These are phyloP conservation scores for Polyommatus icarus DNA, from an alignment of 2,888 invertebrate species.

Conservation along the genomic window DNA sequence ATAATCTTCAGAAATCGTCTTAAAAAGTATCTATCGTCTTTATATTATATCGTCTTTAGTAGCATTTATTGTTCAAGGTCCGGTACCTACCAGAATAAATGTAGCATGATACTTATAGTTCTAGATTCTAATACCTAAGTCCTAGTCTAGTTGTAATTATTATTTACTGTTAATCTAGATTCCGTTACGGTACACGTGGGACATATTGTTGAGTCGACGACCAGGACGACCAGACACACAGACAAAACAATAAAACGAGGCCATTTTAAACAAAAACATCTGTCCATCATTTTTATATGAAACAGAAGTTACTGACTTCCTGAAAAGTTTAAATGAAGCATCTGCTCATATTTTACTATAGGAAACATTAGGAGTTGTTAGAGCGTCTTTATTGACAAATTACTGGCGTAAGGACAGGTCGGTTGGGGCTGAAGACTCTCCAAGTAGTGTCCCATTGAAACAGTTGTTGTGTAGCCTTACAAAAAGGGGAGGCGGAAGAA, in stretches of 20 bases:
- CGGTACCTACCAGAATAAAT: background rate
- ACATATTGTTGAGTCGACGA: background rate
- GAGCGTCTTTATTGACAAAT: background rate
- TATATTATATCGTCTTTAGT: no score
- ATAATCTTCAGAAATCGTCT: background rate
- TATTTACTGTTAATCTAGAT: background rate
- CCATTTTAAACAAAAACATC: background rate
- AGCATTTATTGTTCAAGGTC: background rate
- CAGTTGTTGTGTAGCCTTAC: background rate
- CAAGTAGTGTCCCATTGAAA: background rate
- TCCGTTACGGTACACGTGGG: background rate
- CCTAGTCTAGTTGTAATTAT: background rate
- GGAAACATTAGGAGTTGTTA: background rate
- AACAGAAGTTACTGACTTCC: background rate
- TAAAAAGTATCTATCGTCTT: no score
- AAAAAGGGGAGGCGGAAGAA: no score
- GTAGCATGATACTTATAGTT: background rate
- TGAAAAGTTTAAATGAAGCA: background rate
- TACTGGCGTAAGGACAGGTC: background rate
- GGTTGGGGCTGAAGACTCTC: background rate
- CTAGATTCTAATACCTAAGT: background rate
- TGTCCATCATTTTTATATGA: background rate
- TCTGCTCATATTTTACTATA: conserved; percentile 1
- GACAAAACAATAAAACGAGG: background rate
- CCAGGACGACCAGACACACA: background rate